Conservation (phyloP, 1,140 invertebrate genomes). For the Centruroides sculpturatus region DNA sequence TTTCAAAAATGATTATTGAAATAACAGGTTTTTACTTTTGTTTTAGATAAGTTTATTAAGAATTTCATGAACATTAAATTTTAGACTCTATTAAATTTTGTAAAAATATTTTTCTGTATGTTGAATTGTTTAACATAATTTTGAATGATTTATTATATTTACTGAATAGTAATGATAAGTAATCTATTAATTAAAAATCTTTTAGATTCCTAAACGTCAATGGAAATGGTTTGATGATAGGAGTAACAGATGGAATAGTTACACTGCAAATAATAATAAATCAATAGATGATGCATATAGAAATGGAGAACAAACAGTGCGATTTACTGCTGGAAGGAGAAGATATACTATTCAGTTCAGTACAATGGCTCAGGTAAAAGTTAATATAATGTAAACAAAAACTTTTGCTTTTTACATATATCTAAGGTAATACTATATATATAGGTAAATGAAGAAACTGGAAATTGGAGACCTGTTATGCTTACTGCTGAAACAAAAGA, state of each 20-base stretch:
- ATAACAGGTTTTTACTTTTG: no score
- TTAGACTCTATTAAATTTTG: no score
- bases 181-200: no score
- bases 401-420: no score
- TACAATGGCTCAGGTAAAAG: conserved; percentile 48
- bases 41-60: no score
- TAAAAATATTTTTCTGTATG: no score
- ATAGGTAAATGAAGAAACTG: conserved; percentile 56
- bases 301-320: conserved; percentile 52
- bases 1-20: no score
- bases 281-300: conserved; percentile 70
- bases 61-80: no score
- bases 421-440: background rate
- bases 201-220: conserved; percentile 11
- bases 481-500: conserved; percentile 43
- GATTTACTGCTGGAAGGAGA: conserved; percentile 56
- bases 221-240: conserved; percentile 82
- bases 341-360: conserved; percentile 65
- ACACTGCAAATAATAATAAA: conserved; percentile 57
- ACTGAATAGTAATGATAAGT: no score
- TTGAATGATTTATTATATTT: no score
- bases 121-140: no score
- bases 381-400: no score
- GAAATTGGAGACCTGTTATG: conserved; percentile 66
- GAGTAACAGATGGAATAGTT: conserved; percentile 63